These are phyloP conservation scores for Thymallus thymallus DNA, from an alignment of 2,113 vertebrate species.

Conservation along the genomic window DNA sequence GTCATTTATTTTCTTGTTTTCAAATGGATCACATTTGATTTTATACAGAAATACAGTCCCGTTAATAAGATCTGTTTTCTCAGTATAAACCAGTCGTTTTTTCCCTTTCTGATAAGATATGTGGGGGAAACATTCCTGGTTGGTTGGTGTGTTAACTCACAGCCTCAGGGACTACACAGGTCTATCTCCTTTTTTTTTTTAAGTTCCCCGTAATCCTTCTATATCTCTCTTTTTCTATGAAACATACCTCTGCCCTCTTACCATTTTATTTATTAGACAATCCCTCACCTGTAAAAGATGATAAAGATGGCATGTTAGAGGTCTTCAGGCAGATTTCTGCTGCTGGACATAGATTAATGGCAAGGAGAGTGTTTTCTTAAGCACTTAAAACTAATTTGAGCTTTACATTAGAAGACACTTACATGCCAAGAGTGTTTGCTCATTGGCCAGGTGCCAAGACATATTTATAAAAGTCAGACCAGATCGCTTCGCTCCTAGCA, in stretches of 20 bases:
- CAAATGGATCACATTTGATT: no score
- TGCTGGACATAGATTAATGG: conserved; percentile 49
- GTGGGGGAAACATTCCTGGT: conserved; percentile 67
- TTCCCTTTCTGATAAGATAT: conserved; percentile 44
- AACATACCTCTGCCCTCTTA: conserved; percentile 49
- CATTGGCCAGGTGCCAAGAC: conserved; percentile 58
- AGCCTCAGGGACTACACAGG: conserved; percentile 61
- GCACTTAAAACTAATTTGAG: conserved; percentile 67
- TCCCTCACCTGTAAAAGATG: conserved; percentile 65
- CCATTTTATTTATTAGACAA: conserved; percentile 62
- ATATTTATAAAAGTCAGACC: conserved; percentile 44
- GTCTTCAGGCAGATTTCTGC: conserved; percentile 46
- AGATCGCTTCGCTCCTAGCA: conserved; percentile 51
- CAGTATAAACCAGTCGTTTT: neutral
- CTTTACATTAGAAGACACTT: conserved; percentile 63
- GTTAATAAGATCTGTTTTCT: neutral
- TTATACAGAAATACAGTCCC: no score
- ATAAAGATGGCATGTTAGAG: conserved; percentile 61
- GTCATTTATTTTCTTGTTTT: no score
- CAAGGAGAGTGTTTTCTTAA: conserved; percentile 53
- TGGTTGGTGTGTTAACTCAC: conserved; percentile 63
- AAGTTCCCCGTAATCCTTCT: conserved; percentile 43
- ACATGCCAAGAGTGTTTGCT: conserved; percentile 66
- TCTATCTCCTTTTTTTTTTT: conserved; percentile 54
- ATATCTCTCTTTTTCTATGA: conserved; percentile 29